Conservation (phyloP, 1,140 invertebrate species). For the Apis dorsata region DNA sequence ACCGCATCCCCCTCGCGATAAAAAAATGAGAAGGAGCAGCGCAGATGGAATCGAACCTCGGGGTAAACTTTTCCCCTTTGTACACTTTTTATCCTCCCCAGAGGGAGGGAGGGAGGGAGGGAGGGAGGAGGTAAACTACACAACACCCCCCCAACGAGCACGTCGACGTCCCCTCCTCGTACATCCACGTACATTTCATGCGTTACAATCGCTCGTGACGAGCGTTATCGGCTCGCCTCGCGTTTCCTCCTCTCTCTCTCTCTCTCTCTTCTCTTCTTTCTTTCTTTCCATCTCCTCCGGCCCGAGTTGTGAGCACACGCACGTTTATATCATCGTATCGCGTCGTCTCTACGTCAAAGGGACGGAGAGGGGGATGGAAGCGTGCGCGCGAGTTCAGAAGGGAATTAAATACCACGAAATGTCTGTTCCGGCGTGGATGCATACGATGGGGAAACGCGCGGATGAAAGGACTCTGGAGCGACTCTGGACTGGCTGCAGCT, state of each 20-base stretch:
- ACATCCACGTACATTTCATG: no score
- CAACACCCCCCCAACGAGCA: neutral
- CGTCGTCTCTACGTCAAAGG: neutral
- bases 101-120: no score
- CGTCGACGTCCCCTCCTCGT: no score
- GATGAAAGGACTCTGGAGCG: constrained; percentile 39
- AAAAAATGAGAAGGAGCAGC: neutral
- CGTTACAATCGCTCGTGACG: neutral
- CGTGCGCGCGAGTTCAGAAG: constrained; percentile 23
- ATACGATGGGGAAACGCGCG: constrained; percentile 12
- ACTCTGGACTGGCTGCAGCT: constrained; percentile 28
- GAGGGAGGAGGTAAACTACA: neutral
- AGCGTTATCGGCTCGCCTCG: neutral
- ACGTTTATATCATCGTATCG: no score
- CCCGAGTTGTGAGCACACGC: neutral
- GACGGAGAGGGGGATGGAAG: neutral
- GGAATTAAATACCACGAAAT: constrained; percentile 49
- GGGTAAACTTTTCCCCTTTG: neutral
- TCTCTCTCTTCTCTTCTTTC: no score
- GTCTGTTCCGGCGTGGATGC: constrained; percentile 28
- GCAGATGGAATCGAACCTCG: no score
- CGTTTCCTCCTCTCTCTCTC: neutral
- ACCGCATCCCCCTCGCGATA: neutral
- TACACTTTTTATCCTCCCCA: neutral
- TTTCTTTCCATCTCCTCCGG: neutral